Evolutionary conservation across 2,797 vertebrate genomes (phyloP), one percentile per base, ranked within the genome.

Genomic region (Tolypeutes matacus): DNA sequence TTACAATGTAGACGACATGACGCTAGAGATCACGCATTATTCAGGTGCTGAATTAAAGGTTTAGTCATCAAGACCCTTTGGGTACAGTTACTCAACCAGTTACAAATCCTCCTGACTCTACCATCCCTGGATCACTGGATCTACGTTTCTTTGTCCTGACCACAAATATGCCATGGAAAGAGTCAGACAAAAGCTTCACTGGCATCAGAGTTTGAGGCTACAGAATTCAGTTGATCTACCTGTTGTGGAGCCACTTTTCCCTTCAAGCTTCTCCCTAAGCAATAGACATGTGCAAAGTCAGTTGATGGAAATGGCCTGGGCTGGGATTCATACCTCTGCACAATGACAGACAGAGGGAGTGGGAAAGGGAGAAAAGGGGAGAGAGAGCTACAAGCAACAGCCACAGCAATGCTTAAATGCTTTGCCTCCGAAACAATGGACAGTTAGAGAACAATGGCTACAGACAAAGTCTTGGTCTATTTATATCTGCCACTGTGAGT

Each of bases 401-500:
- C 80, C 73, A 91, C 27, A 67, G 39, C 82, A 89, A 31, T n/a
- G 67, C 96, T 94, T 39, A 75, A 89, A 36, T n/a, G 67, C 96
- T 94, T 39, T 31, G 84, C 92, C 94, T 89, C 96, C 91, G 93
- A 96, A 97, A 97, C 97, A 97, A 97, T 97, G 95, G 88, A 88
- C 91, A 91, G 88, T 93, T 90, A 95, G 95, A 75, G 95, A 97
- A 97, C 97, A 97, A 97, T 97, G 93, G 94, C 91, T 77, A 75
- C 80, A 97, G 96, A 96, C 94, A 87, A 95, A 96, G 95, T 95
- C 95, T 95, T 96, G 93, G 86, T 93, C 97, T 97, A 97, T 97
- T 97, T 97, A 94, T 97, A 97, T 95, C 97, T 91, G 92, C 96
- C 97, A 95, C 97, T 93, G 96, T 95, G 75, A 81, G 96, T 96